Evolutionary conservation across 2,888 invertebrate species (phyloP).

Genomic region (Gonocerus acuteangulatus): DNA sequence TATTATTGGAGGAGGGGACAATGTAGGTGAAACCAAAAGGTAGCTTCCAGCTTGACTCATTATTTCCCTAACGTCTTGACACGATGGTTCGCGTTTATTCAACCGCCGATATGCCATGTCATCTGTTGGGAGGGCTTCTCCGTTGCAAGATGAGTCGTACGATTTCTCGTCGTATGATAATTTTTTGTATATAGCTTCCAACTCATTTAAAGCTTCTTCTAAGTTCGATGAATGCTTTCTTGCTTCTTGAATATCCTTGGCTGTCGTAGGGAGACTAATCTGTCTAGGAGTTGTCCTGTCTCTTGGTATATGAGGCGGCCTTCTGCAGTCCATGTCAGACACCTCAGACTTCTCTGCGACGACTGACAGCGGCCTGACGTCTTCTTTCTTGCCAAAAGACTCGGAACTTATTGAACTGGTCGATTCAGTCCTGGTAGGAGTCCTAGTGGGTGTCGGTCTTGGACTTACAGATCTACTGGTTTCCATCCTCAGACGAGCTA

Average conservation of each 20-base stretch:
- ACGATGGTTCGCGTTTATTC: slow-evolving; percentile 53
- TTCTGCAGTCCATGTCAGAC: slow-evolving; percentile 13
- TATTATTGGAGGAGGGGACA: slow-evolving; percentile 41
- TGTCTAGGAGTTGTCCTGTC: slow-evolving; percentile 19
- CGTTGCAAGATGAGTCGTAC: slow-evolving; percentile 47
- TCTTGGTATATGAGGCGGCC: slow-evolving; percentile 9
- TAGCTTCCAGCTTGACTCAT: slow-evolving; percentile 55
- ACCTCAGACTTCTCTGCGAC: slow-evolving; percentile 39
- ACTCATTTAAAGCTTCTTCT: slow-evolving; percentile 79
- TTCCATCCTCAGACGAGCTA: slow-evolving; percentile 11
- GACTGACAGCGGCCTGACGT: slow-evolving; percentile 40
- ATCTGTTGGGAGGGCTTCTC: slow-evolving; percentile 61
- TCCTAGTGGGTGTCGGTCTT: slow-evolving; percentile 27
- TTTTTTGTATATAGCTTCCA: slow-evolving; percentile 86
- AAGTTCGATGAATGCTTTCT: slow-evolving; percentile 62
- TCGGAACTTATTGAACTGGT: slow-evolving; percentile 5
- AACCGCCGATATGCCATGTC: slow-evolving; percentile 74
- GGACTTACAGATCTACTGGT: slow-evolving; percentile 34
- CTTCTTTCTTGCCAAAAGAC: slow-evolving; percentile 23
- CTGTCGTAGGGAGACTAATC: slow-evolving; percentile 20
- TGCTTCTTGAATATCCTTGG: slow-evolving; percentile 22
- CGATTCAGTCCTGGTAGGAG: background rate
- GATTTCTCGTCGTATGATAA: slow-evolving; percentile 73
- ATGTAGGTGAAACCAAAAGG: slow-evolving; percentile 60
- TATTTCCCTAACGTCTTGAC: slow-evolving; percentile 46